A percentile compares a stretch with the other conserved stretches of the same genome.
Conservation (phyloP, 2,113 vertebrate genomes). For the Labeo catla region DNA sequence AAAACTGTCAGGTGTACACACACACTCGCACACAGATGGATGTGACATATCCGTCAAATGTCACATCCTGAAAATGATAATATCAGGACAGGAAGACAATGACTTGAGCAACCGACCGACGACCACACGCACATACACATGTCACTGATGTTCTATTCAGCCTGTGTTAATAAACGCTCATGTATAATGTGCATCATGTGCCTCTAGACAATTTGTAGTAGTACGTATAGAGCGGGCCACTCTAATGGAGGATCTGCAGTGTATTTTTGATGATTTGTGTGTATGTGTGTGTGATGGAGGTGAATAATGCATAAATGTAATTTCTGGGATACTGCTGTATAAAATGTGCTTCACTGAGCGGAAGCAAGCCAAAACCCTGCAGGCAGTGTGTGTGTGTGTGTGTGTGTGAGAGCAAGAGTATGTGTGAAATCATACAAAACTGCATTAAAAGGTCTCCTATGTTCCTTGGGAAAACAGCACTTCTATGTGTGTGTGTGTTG, state of each 20-base stretch:
- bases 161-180: conserved; percentile 59
- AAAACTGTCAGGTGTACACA: neutral
- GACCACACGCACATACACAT: conserved; percentile 62
- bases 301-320: conserved; percentile 53
- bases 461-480: conserved; percentile 24
- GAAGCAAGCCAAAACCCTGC: conserved; percentile 23
- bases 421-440: conserved; percentile 36
- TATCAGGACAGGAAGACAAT: conserved; percentile 50
- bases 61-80: conserved; percentile 52
- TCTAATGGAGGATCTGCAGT: neutral
- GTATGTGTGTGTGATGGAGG: neutral
- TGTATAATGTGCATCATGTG: neutral
- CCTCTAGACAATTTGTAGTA: neutral
- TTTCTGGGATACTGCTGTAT: conserved; percentile 37
- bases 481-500: neutral
- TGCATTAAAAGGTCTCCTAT: conserved; percentile 16
- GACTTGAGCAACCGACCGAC: conserved; percentile 52
- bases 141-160: conserved; percentile 63
- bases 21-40: neutral
- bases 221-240: neutral
- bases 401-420: conserved; percentile 23
- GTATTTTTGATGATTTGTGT: conserved; percentile 4
- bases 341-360: conserved; percentile 46
- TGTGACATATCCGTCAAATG: conserved; percentile 34
- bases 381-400: conserved; percentile 31